Base-by-base conservation (phyloP, 2,888 invertebrate genomes). In the Drosophila demipolita region DNA sequence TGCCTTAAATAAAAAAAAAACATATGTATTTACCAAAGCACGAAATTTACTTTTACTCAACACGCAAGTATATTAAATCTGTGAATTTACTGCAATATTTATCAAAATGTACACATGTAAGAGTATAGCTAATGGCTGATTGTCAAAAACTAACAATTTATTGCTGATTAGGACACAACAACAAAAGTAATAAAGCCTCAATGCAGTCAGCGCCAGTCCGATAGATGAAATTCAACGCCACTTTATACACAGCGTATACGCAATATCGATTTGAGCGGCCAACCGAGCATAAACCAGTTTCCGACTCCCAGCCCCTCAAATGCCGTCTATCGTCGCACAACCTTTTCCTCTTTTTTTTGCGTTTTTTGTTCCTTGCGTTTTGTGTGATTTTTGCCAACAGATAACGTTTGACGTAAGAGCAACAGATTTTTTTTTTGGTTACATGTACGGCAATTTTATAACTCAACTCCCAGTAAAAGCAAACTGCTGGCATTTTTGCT, bases 341-440 rank as follows among this genome's bases (percentile, higher is more conserved):
- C 55, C 55, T 69, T 72, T 76, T 26, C 29, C 60, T 57, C 53
- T 53, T 59, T 70, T 78, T 67, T 67, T 53, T 80, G 65, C 58
- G 59, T 17, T 48, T 62, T 20, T 48, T 35, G 49, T 50, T 49
- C 61, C 40, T 29, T 59, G 55, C 60, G 62, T 58, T 64, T 83
- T 83, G 69, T 78, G 82, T 87, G 82, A 84, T 84, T 87, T 89
- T 62, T 78, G 53, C 64, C 64, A 52, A 53, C 64, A 66, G 84
- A 89, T 84, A 84, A 67, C 88, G 90, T 71, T 90, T 85, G 85
- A 88, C 85, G 90, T 88, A 86, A 74, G 81, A 86, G 86, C 90
- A 88, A 87, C 86, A 87, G 90, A 86, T 90, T 90, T 75, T 70
- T 73, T 67, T 72, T 67, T 71, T 38, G 60, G 59, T 60, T 63